These are phyloP conservation scores for Petrolisthes cinctipes DNA, from an alignment of 2,888 invertebrate species.

Conservation along the genomic window DNA sequence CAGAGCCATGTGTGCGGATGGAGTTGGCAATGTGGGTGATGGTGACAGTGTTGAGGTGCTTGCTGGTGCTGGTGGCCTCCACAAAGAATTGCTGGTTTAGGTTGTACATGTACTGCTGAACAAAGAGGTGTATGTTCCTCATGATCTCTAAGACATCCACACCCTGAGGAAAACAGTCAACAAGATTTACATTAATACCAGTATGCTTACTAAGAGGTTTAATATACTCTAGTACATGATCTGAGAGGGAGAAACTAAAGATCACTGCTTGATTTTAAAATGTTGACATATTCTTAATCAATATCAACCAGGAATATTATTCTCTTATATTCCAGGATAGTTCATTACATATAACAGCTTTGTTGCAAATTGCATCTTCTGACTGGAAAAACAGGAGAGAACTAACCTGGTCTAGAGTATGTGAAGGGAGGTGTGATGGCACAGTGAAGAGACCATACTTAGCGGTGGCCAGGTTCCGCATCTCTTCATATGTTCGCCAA, in stretches of 20 bases:
- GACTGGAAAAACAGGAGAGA: background rate
- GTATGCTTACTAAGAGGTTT: too few relatives aligned
- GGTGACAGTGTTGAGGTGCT: slow-evolving; percentile 89
- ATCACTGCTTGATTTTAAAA: too few relatives aligned
- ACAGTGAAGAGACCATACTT: slow-evolving; percentile 85
- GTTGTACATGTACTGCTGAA: slow-evolving; percentile 93
- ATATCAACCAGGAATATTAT: background rate
- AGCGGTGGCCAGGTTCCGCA: slow-evolving; percentile 90
- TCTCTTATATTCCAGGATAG: background rate
- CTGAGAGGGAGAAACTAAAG: too few relatives aligned
- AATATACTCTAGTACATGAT: too few relatives aligned
- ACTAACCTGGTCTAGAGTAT: slow-evolving; percentile 89
- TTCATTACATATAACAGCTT: background rate
- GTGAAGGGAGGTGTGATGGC: slow-evolving; percentile 95
- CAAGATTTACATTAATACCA: too few relatives aligned
- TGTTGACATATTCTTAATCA: background rate
- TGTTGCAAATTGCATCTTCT: background rate
- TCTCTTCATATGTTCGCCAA: slow-evolving; percentile 97
- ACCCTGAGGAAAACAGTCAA: slow-evolving; percentile 73
- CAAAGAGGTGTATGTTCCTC: slow-evolving; percentile 95
- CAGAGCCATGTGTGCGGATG: slow-evolving; percentile 94
- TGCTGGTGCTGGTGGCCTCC: slow-evolving; percentile 81
- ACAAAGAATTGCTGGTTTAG: slow-evolving; percentile 87
- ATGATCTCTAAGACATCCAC: slow-evolving; percentile 96
- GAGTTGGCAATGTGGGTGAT: slow-evolving; percentile 92